Evolutionary conservation across 1,140 invertebrate genomes (phyloP).

Genomic region (Sycophila sp.): DNA sequence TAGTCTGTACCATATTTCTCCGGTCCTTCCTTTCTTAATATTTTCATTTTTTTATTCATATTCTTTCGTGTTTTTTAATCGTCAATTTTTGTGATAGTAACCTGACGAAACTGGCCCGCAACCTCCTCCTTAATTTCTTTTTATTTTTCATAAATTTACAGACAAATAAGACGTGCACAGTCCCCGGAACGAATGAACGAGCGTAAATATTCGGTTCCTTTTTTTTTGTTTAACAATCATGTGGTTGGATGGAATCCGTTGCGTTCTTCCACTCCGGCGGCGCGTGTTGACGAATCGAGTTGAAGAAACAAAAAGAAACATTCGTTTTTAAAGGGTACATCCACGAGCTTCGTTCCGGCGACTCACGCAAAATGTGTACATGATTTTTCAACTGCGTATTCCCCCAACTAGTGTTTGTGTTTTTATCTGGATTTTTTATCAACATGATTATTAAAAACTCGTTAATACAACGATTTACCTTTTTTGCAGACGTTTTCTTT

Average conservation of each 20-base stretch:
- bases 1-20: neutral
- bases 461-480: constrained; percentile 17
- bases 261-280: constrained; percentile 32
- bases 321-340: no score
- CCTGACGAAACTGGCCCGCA: neutral
- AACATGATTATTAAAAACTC: constrained; percentile 51
- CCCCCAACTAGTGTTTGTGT: constrained; percentile 40
- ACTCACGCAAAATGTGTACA: constrained; percentile 24
- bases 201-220: constrained; percentile 30
- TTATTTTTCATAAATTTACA: constrained; percentile 44
- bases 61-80: neutral
- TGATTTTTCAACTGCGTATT: constrained; percentile 39
- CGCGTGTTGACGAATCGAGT: neutral
- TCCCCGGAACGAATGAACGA: constrained; percentile 51
- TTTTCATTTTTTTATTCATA: no score
- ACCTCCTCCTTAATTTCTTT: neutral
- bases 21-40: no score
- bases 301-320: neutral
- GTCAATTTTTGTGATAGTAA: neutral
- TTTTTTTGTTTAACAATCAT: constrained; percentile 23
- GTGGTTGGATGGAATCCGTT: constrained; percentile 59
- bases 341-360: no score
- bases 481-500: neutral
- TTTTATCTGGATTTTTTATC: constrained; percentile 22
- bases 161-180: constrained; percentile 43